Base-by-base conservation (phyloP, 1,140 invertebrate genomes). In the Carcinoscorpius rotundicauda region DNA sequence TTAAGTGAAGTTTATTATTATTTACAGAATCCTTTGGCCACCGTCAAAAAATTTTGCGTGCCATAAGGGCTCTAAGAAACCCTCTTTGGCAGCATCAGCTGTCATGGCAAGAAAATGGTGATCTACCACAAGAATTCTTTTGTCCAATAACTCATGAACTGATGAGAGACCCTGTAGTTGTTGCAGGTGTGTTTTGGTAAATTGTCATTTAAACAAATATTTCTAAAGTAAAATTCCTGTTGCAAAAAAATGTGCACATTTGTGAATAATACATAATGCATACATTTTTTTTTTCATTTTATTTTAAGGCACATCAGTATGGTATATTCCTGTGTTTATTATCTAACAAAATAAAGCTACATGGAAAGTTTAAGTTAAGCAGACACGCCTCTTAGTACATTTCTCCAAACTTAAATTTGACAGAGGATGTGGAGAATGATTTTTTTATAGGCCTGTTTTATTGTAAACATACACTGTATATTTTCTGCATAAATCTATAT, bases 141-240 rank as follows among this genome's bases (percentile, higher is more conserved):
- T 91, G 88, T 77, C 88, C 88, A 8, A 89, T 91, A 48, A 90
- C 87, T 0, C 85, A 87, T 61, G 86, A 89, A 71, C 79, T 90
- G 50, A 89, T 90, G 86, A 81, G 79, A 64, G 85, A 89, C 73
- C 87, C 88, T 10, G 87, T 90, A 4, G 82, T 82, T 51, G 87
- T 85, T 71, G 77, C 82, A 72, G 85, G 85, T 86, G 74, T 72
- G 70, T 71, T 48, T 51, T 48, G 11, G 10, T 62, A 60, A 62
- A 62, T 66, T 53, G 10, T 6, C 6, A 49, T 52, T 60, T 61
- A n/a, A 61, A 53, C 49, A 49, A 4, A n/a, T 48, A 9, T 9
- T 52, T 59, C 52, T 50, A 63, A 50, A 52, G 52, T 60, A 50
- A 61, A 9, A n/a, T 10, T 6, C 51, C 10, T 56, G 10, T 49